Conservation (phyloP, 2,888 invertebrate genomes). For the Clanis bilineata region DNA sequence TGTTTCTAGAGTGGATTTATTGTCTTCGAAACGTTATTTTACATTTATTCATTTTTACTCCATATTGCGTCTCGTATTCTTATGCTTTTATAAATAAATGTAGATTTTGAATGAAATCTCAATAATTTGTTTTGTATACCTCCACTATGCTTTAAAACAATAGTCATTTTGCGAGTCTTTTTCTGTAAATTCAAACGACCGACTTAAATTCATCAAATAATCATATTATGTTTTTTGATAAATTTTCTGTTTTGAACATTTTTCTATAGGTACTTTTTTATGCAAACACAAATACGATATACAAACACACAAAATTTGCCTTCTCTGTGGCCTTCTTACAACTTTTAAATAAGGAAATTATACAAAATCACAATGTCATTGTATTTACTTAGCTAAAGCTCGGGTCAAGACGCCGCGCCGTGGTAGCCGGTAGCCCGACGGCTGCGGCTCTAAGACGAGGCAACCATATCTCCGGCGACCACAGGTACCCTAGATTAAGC, state of each 20-base stretch:
- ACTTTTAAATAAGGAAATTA: too few species aligned
- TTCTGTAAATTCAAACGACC: too few species aligned
- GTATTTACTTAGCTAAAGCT: not conserved
- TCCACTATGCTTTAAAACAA: too few species aligned
- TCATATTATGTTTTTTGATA: too few species aligned
- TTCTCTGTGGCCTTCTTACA: too few species aligned
- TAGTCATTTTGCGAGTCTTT: too few species aligned
- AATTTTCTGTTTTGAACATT: too few species aligned
- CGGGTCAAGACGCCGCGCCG: not conserved
- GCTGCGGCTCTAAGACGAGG: not conserved
- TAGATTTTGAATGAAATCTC: not conserved
- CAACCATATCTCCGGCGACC: conserved; percentile 24
- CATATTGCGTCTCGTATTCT: not conserved
- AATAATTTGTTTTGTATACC: not conserved
- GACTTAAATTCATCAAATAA: too few species aligned
- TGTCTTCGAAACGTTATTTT: not conserved
- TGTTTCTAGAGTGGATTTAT: not conserved
- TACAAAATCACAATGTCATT: not conserved
- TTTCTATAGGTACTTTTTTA: too few species aligned
- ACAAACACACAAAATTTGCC: too few species aligned
- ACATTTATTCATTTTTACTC: not conserved
- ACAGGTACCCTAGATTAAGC: conserved; percentile 20
- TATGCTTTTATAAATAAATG: not conserved
- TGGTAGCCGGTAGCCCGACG: not conserved
- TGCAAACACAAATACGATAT: too few species aligned